Percentiles rank a stretch among this genome's conserved stretches.
These are phyloP conservation scores for Patiria pectinifera DNA, from an alignment of 53 echinoderm and acorn worm genomes.

Conservation along the genomic window DNA sequence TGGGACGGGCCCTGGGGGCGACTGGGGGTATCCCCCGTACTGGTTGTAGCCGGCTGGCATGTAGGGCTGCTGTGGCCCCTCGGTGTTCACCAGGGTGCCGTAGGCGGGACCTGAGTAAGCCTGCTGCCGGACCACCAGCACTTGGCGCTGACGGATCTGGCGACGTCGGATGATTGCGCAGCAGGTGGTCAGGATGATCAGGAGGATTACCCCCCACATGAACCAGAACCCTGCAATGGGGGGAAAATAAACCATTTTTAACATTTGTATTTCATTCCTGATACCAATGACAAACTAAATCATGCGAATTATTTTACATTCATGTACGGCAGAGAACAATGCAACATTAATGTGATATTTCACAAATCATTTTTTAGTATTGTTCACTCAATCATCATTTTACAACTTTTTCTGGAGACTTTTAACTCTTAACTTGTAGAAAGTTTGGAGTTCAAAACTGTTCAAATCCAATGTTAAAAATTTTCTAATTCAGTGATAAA, in stretches of 20 bases:
- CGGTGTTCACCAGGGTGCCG: conserved; percentile 38
- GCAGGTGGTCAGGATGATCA: conserved; percentile 7
- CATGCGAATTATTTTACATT: background rate
- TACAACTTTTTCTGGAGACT: too few species aligned
- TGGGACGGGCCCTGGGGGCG: conserved; percentile 34
- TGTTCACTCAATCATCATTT: too few species aligned
- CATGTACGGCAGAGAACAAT: background rate
- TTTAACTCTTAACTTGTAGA: too few species aligned
- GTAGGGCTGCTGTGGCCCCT: background rate
- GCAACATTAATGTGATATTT: too few species aligned
- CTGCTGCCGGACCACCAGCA: conserved; percentile 40
- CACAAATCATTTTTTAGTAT: too few species aligned
- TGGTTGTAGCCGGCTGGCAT: background rate
- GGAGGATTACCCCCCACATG: conserved; percentile 37
- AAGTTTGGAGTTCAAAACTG: too few species aligned
- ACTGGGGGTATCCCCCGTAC: conserved; percentile 17
- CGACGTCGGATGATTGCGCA: conserved; percentile 35
- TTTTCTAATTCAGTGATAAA: too few species aligned
- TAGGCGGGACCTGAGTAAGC: conserved; percentile 12
- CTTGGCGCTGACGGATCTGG: conserved; percentile 36
- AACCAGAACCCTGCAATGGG: conserved; percentile 54
- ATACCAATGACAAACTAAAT: too few species aligned
- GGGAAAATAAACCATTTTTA: background rate
- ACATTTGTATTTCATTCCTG: too few species aligned
- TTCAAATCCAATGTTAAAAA: too few species aligned